Percentiles rank a stretch among this genome's conserved stretches.
phyloP scores from a whole-genome alignment of 1,140 invertebrate species.

The Sinonovacula constricta region DNA sequence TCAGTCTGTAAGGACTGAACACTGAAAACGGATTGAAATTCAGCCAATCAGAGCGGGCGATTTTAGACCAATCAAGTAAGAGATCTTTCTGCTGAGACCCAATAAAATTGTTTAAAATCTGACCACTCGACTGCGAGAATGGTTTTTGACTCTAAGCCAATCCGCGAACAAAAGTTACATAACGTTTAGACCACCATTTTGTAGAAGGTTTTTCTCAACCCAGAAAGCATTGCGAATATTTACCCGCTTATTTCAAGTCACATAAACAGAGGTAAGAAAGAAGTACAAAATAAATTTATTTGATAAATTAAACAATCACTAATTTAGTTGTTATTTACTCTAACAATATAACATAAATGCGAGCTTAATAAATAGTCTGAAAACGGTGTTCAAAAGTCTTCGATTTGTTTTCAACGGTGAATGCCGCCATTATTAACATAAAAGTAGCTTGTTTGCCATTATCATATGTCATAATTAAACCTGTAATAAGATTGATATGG shows the following conservation, averaged over 20 bases:
- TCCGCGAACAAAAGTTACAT: not conserved
- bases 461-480: too few relatives aligned
- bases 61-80: constrained; percentile 16
- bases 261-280: constrained; percentile 26
- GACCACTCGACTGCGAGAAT: not conserved
- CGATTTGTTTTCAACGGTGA: too few relatives aligned
- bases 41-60: constrained; percentile 12
- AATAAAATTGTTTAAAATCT: constrained; percentile 1
- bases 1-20: too few relatives aligned
- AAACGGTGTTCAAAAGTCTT: too few relatives aligned
- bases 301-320: too few relatives aligned
- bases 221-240: constrained; percentile 48
- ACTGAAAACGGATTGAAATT: constrained; percentile 28
- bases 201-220: constrained; percentile 7
- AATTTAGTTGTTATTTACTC: too few relatives aligned
- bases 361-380: too few relatives aligned
- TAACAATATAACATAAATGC: too few relatives aligned
- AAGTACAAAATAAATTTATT: too few relatives aligned
- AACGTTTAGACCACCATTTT: constrained; percentile 22
- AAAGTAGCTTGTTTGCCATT: too few relatives aligned
- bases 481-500: too few relatives aligned
- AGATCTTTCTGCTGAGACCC: not conserved
- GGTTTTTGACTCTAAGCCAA: not conserved
- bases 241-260: constrained; percentile 33
- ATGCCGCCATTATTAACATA: too few relatives aligned